Conservation (phyloP, 1,140 invertebrate genomes). For the Callitettix versicolor region DNA sequence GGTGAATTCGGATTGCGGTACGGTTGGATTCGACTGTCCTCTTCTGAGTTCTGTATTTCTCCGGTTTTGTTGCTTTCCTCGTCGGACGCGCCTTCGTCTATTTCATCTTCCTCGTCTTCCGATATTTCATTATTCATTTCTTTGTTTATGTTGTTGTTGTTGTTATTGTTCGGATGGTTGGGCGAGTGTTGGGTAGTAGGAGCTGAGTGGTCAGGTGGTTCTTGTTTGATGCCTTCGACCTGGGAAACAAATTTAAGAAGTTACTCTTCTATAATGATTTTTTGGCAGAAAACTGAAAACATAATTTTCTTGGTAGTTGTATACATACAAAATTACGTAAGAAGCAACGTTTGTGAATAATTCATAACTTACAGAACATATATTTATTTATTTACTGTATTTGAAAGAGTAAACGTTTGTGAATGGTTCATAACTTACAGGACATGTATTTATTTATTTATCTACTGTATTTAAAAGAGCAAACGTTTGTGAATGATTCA, state of each 20-base stretch:
- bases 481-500: too few species aligned
- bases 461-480: too few species aligned
- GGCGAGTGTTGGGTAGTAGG: not conserved
- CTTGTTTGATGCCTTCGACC: slow-evolving; percentile 24
- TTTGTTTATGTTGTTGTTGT: slow-evolving; percentile 38
- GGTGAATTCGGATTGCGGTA: slow-evolving; percentile 22
- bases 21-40: slow-evolving; percentile 24
- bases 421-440: too few species aligned
- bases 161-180: slow-evolving; percentile 21
- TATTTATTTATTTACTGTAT: too few species aligned
- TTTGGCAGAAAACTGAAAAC: too few species aligned
- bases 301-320: too few species aligned
- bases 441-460: too few species aligned
- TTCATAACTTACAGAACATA: too few species aligned
- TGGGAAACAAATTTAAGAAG: not conserved
- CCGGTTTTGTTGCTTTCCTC: slow-evolving; percentile 29
- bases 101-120: slow-evolving; percentile 46
- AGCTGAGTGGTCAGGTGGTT: slow-evolving; percentile 20
- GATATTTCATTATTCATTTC: slow-evolving; percentile 41
- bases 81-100: slow-evolving; percentile 38
- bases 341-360: too few species aligned
- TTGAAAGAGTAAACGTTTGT: too few species aligned
- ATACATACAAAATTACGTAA: too few species aligned
- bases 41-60: slow-evolving; percentile 23
- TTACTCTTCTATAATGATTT: too few species aligned